Evolutionary conservation across 2,797 vertebrate species (phyloP).

Genomic region (Delichon dasypus): DNA sequence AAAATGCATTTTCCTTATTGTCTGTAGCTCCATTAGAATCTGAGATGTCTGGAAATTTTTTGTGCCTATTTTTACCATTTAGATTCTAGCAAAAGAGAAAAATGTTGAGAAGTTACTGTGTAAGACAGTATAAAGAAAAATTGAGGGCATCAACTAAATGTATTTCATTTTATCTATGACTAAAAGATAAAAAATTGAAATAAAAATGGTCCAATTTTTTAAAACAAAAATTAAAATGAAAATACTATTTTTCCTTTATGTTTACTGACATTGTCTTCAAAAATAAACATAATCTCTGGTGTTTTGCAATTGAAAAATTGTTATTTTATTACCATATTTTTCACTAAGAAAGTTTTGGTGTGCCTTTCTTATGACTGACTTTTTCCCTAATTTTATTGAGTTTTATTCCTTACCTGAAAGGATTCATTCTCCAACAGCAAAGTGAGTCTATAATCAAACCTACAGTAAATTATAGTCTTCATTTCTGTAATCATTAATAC

Average conservation of each 20-base stretch:
- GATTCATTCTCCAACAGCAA: not conserved
- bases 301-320: not conserved
- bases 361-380: not conserved
- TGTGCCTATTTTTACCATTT: not conserved
- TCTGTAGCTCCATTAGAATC: not conserved
- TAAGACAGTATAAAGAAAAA: not conserved
- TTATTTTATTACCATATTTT: not conserved
- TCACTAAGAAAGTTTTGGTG: not conserved
- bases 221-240: not conserved
- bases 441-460: not conserved
- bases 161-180: not conserved
- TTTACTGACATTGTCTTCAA: not conserved
- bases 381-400: not conserved
- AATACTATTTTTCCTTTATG: not conserved
- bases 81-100: not conserved
- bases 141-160: rapidly evolving
- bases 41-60: not conserved
- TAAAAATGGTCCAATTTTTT: not conserved
- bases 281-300: not conserved
- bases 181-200: not conserved
- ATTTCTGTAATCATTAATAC: not conserved
- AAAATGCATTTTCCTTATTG: not conserved
- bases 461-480: not conserved
- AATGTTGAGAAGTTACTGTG: not conserved
- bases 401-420: not conserved